Conservation (phyloP, 2,113 vertebrate genomes). For the Motacilla tschutschensis region DNA sequence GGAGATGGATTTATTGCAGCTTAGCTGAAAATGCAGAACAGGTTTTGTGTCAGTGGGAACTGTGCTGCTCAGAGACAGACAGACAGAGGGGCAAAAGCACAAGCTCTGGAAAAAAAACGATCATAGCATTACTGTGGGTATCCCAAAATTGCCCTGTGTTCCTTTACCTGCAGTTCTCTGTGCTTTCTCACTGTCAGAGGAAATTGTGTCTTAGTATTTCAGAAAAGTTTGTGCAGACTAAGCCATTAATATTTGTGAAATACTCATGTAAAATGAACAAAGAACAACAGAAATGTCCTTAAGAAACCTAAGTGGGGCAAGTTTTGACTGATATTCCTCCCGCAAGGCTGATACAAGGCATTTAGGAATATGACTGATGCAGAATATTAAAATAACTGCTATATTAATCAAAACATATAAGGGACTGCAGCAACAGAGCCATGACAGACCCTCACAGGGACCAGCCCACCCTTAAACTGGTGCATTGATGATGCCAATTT, state of each 20-base stretch:
- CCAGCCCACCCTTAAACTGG: background rate
- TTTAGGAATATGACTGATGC: background rate
- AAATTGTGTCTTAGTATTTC: background rate
- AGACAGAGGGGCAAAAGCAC: background rate
- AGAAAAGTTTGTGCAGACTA: background rate
- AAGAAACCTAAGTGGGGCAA: background rate
- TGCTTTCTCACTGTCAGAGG: background rate
- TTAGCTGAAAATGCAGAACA: background rate
- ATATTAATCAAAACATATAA: background rate
- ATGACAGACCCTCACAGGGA: background rate
- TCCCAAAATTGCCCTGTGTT: background rate
- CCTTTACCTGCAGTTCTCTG: background rate
- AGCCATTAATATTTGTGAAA: background rate
- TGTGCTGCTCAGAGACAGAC: background rate
- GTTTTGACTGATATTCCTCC: background rate
- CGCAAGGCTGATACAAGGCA: background rate
- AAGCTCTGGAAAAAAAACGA: background rate
- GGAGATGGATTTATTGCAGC: background rate
- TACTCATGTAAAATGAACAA: background rate
- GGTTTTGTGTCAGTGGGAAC: background rate
- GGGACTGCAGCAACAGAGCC: background rate
- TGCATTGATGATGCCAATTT: background rate
- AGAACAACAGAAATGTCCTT: background rate
- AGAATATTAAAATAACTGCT: background rate
- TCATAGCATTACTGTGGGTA: background rate